Conservation (phyloP, 2,888 invertebrate species). For the Lathronympha strigana region DNA sequence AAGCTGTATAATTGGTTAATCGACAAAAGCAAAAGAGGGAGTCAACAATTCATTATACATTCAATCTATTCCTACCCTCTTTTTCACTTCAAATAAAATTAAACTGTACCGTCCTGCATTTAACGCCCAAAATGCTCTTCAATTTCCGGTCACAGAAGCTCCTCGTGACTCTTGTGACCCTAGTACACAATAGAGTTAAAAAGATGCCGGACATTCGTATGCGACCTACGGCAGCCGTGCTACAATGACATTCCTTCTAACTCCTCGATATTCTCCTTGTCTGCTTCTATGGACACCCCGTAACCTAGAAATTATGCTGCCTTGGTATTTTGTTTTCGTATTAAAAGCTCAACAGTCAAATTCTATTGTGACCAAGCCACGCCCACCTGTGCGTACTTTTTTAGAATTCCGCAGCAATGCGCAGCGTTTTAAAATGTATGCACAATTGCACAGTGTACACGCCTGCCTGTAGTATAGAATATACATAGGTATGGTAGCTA, state of each 20-base stretch:
- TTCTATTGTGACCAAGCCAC: slow-evolving; percentile 5
- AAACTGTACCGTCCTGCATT: not conserved
- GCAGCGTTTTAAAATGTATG: not conserved
- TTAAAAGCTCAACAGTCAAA: slow-evolving; percentile 28
- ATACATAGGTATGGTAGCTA: no score
- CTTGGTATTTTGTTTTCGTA: slow-evolving; percentile 32
- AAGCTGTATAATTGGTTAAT: not conserved
- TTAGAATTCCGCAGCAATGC: slow-evolving; percentile 19
- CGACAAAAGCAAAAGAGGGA: slow-evolving; percentile 13
- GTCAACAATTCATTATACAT: slow-evolving; percentile 1
- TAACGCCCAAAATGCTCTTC: slow-evolving; percentile 1
- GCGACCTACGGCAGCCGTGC: slow-evolving; percentile 55
- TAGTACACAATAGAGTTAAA: slow-evolving; percentile 59
- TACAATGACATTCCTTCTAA: slow-evolving; percentile 53
- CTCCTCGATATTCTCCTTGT: slow-evolving; percentile 39
- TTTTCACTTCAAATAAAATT: not conserved
- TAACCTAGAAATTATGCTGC: slow-evolving; percentile 42
- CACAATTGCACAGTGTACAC: no score
- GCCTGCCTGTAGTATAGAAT: no score
- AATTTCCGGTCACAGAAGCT: slow-evolving; percentile 1
- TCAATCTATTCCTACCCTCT: not conserved
- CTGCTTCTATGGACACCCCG: slow-evolving; percentile 25
- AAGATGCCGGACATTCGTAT: slow-evolving; percentile 58
- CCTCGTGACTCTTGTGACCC: slow-evolving; percentile 55
- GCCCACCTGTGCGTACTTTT: slow-evolving; percentile 17